Percentiles rank a stretch among this genome's conserved stretches.
phyloP scores from a whole-genome alignment of 2,113 vertebrate genomes.

The Fukomys damarensis region DNA sequence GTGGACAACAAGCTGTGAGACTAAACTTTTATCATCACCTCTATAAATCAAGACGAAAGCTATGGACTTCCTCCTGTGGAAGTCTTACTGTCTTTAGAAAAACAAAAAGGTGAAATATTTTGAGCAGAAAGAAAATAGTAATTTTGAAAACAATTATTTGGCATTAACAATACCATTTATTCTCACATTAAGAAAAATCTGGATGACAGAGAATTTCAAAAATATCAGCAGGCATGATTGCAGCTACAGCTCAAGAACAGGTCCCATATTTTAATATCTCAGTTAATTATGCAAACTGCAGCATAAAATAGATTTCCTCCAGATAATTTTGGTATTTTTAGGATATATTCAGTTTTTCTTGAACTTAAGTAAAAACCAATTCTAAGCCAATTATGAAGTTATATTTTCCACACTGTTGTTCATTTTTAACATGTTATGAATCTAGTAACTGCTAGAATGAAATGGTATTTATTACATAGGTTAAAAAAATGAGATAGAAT shows the following conservation, averaged over 20 bases:
- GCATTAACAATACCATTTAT: constrained; percentile 49
- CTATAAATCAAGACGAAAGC: constrained; percentile 91
- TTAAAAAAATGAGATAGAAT: neutral
- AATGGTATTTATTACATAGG: neutral
- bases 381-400: constrained; percentile 50
- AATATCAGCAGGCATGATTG: neutral
- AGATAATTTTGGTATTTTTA: constrained; percentile 47
- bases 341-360: neutral
- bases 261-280: constrained; percentile 17
- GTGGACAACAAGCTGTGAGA: constrained; percentile 87
- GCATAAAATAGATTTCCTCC: neutral
- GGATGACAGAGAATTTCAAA: neutral
- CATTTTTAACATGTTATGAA: neutral
- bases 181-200: neutral
- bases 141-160: constrained; percentile 67
- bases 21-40: constrained; percentile 90
- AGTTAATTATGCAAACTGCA: constrained; percentile 34
- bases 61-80: constrained; percentile 87
- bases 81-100: constrained; percentile 84
- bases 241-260: neutral
- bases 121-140: constrained; percentile 77
- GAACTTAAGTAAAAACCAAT: neutral
- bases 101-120: constrained; percentile 85
- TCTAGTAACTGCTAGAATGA: neutral
- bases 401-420: neutral